These are phyloP conservation scores for Numenius phaeopus DNA, from an alignment of 2,797 vertebrate species.

Conservation along the genomic window DNA sequence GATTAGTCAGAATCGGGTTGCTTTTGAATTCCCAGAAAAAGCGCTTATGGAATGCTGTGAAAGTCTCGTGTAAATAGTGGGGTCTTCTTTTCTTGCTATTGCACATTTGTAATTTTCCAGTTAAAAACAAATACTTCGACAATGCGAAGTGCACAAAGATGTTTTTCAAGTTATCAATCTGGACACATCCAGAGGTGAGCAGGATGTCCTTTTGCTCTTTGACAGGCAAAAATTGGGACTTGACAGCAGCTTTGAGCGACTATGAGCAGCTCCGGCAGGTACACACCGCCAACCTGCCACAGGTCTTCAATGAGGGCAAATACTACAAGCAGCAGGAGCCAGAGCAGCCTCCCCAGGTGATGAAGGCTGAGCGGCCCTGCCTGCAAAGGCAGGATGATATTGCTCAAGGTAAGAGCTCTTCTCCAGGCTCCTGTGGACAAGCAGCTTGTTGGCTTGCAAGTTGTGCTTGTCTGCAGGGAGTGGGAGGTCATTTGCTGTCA, in stretches of 20 bases:
- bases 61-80: background rate
- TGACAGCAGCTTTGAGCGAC: slow-evolving; percentile 94
- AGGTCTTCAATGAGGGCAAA: slow-evolving; percentile 95
- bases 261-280: slow-evolving; percentile 98
- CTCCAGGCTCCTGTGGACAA: background rate
- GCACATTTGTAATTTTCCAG: background rate
- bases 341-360: slow-evolving; percentile 87
- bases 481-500: background rate
- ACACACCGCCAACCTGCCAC: slow-evolving; percentile 95
- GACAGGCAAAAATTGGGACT: slow-evolving; percentile 99
- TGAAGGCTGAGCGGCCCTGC: slow-evolving; percentile 87
- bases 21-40: background rate
- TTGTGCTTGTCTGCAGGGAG: background rate
- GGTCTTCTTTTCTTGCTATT: background rate
- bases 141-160: background rate
- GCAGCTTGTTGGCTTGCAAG: background rate
- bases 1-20: slow-evolving; percentile 7
- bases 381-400: slow-evolving; percentile 93
- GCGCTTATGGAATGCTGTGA: background rate
- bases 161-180: background rate
- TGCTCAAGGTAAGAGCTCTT: slow-evolving; percentile 87
- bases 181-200: background rate
- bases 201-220: background rate
- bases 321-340: slow-evolving; percentile 88
- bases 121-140: background rate